Conservation (phyloP, 2,797 vertebrate genomes). For the Neosilurus mollespiculum region DNA sequence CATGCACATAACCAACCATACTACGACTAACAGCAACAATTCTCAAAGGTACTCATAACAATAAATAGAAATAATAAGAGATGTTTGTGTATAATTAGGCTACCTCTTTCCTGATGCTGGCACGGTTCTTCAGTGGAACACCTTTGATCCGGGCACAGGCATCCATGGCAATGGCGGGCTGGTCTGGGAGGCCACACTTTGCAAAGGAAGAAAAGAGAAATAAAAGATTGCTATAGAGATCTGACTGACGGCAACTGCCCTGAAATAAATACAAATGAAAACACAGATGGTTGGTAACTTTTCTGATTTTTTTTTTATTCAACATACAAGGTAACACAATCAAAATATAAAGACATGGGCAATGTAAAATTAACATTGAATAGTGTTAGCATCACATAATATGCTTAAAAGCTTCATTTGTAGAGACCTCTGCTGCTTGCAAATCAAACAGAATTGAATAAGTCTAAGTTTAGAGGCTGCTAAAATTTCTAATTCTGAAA, state of each 20-base stretch:
- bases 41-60: neutral
- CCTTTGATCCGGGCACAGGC: constrained; percentile 75
- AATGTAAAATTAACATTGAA: no score
- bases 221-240: neutral
- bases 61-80: neutral
- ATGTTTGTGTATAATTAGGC: neutral
- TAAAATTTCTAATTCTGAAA: neutral
- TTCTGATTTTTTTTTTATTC: neutral
- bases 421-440: neutral
- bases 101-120: constrained; percentile 85
- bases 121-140: constrained; percentile 75
- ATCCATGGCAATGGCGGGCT: constrained; percentile 77
- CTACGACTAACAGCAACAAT: neutral
- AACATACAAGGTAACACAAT: neutral
- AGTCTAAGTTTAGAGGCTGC: neutral
- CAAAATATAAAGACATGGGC: neutral
- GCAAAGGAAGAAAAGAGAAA: constrained; percentile 1
- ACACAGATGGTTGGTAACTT: neutral
- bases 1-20: neutral
- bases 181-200: constrained; percentile 62
- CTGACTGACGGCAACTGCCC: neutral
- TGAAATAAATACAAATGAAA: neutral
- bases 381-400: neutral
- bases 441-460: neutral
- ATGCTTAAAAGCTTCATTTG: neutral